Evolutionary conservation across 2,113 vertebrate genomes (phyloP).

Genomic region (Arvicanthis niloticus): DNA sequence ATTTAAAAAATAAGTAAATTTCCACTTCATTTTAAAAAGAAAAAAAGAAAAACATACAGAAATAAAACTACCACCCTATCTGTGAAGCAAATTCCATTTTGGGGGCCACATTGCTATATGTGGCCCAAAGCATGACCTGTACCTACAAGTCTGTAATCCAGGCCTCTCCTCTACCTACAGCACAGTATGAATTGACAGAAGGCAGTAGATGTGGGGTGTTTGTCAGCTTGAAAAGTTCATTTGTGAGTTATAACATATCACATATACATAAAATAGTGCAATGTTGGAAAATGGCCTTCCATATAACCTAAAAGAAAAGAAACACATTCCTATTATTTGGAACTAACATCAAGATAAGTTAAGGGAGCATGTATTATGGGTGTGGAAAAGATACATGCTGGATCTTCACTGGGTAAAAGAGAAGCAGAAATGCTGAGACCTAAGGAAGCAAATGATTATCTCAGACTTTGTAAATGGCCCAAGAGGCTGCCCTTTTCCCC

Average conservation of each 20-base stretch:
- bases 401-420: not conserved
- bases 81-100: not conserved
- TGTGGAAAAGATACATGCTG: not conserved
- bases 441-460: not conserved
- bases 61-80: not conserved
- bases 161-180: not conserved
- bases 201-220: not conserved
- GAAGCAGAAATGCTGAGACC: not conserved
- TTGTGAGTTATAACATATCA: not conserved
- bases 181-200: not conserved
- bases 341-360: not conserved
- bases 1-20: not conserved
- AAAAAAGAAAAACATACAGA: not conserved
- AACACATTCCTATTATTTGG: not conserved
- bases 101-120: not conserved
- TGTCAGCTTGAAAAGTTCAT: slow-evolving; percentile 17
- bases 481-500: not conserved
- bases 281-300: slow-evolving; percentile 5
- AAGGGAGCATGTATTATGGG: not conserved
- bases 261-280: not conserved
- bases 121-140: not conserved
- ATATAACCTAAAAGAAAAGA: slow-evolving; percentile 3
- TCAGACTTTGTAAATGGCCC: slow-evolving; percentile 24
- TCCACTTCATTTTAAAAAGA: not conserved
- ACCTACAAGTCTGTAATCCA: not conserved